Percentiles rank a stretch among this genome's conserved stretches.
Conservation (phyloP, 64 coral and sea anemone genomes). For the Montipora efflorescens region DNA sequence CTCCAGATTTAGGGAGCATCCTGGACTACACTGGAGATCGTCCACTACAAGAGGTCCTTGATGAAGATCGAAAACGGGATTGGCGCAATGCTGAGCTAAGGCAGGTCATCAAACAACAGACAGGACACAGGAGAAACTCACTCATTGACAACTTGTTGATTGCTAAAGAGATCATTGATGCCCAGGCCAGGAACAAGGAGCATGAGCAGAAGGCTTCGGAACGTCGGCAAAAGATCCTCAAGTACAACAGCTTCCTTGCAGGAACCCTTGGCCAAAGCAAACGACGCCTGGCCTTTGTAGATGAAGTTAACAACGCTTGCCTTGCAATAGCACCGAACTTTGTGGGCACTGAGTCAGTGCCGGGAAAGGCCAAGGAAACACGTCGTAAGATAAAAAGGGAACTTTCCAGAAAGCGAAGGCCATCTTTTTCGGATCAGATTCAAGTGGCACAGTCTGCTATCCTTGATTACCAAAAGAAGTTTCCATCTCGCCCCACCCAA, state of each 20-base stretch:
- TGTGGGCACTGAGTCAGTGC: not conserved
- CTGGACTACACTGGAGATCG: not conserved
- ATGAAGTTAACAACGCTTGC: not conserved
- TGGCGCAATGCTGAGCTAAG: not conserved
- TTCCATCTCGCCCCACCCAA: too few species aligned
- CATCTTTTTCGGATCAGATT: slow-evolving; percentile 1
- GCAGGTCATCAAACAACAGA: not conserved
- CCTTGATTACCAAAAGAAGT: not conserved
- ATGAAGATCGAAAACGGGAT: not conserved
- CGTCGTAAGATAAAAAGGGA: not conserved
- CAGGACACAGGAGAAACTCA: not conserved
- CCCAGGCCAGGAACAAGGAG: not conserved
- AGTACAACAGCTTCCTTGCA: not conserved
- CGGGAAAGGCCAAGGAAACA: not conserved
- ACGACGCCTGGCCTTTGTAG: not conserved
- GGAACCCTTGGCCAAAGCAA: not conserved
- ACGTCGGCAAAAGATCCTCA: not conserved
- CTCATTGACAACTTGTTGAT: not conserved
- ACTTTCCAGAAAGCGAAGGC: not conserved
- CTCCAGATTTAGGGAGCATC: not conserved
- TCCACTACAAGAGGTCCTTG: not conserved
- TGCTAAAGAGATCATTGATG: not conserved
- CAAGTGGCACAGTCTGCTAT: not conserved
- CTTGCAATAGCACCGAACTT: not conserved
- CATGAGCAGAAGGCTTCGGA: not conserved